Base-by-base conservation (phyloP, 2,113 vertebrate species). In the Heliornis fulica region DNA sequence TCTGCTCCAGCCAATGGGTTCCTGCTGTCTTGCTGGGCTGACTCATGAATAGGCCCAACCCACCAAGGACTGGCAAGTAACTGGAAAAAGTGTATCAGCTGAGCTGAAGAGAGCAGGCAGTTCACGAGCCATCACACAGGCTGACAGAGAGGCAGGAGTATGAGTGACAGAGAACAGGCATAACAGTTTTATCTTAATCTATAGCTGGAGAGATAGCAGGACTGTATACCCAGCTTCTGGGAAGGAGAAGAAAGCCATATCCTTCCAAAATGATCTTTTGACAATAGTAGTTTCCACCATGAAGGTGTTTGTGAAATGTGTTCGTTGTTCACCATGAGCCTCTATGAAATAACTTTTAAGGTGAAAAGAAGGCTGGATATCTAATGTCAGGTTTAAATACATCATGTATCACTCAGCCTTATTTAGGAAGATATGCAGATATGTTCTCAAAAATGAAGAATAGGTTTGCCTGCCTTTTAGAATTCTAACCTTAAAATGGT, bases 161-260 rank as follows among this genome's bases (percentile, higher is more conserved):
- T n/a, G 21, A 75, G 14, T 60, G 43, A 74, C 41, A 85, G 51
- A 92, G 56, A 61, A 92, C 70, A 92, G 81, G 31, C 61, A 83
- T 74, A 41, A 29, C 26, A 59, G 79, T 18, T 48, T 88, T 88
- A 81, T 87, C 57, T 93, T 83, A 80, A 83, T 70, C 69, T 84
- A 29, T 71, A 84, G 69, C 38, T 43, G 46, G 32, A 80, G 29
- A 91, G 51, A 80, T 34, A 94, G 92, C 40, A 83, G 41, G 6
- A 74, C 41, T 32, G 34, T 81, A 38, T 13, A 12, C 3, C 43
- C 34, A 91, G 9, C 23, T 60, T 20, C 32, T 26, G 19, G 18
- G 13, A 82, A 76, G 46, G 8, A 69, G 64, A 81, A 86, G 50
- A 57, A 71, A 51, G 34, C 15, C 4, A 29, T 19, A 59, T 45